A percentile compares a stretch with the other conserved stretches of the same genome.
Conservation (phyloP, 2,113 vertebrate genomes). For the Pteronura brasiliensis region DNA sequence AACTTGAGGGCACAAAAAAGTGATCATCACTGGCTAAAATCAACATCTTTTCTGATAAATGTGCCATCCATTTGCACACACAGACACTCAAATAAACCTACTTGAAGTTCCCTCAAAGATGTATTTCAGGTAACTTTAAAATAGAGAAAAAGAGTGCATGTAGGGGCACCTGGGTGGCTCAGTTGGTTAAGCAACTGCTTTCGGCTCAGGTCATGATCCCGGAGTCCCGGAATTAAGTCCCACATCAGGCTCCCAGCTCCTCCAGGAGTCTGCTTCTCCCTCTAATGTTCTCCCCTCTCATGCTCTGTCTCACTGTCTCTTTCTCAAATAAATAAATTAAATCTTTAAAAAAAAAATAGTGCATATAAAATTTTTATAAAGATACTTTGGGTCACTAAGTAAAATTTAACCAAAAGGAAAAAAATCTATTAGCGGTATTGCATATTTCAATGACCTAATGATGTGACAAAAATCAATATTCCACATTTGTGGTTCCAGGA, state of each 20-base stretch:
- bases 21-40: background rate
- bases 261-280: no score
- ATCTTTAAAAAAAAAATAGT: background rate
- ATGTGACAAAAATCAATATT: background rate
- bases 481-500: background rate
- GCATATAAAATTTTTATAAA: background rate
- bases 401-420: background rate
- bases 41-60: background rate
- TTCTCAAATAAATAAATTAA: no score
- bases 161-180: no score
- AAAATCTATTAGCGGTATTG: background rate
- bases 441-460: background rate
- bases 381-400: background rate
- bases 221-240: no score
- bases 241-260: no score
- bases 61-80: background rate
- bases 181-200: no score
- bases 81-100: background rate
- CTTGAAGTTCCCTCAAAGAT: background rate
- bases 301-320: no score
- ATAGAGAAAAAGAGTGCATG: background rate
- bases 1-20: background rate
- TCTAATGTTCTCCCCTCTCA: no score
- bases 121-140: background rate
- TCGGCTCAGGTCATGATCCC: no score